Evolutionary conservation across 2,888 invertebrate species (phyloP).

Genomic region (Nycteola revayana): DNA sequence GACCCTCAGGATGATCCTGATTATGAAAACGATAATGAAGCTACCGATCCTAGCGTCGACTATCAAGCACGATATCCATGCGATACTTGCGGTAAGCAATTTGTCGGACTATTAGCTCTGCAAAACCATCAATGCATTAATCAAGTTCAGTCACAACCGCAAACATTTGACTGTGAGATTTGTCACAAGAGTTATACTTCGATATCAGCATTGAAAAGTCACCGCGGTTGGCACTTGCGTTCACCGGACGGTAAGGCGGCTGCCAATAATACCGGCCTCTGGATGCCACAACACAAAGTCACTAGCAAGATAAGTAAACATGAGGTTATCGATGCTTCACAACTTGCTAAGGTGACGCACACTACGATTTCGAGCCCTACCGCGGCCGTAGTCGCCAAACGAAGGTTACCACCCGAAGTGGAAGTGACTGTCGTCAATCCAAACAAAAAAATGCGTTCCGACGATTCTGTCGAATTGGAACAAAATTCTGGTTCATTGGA

Average conservation of each 20-base stretch:
- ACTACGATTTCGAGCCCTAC: slow-evolving; percentile 21
- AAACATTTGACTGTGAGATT: slow-evolving; percentile 83
- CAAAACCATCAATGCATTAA: slow-evolving; percentile 81
- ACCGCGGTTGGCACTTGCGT: slow-evolving; percentile 85
- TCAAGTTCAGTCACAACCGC: slow-evolving; percentile 53
- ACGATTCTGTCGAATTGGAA: slow-evolving; percentile 69
- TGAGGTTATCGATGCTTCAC: slow-evolving; percentile 64
- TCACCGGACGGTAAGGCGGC: slow-evolving; percentile 80
- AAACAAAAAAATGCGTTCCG: slow-evolving; percentile 72
- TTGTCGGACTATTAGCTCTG: slow-evolving; percentile 75
- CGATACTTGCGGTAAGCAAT: slow-evolving; percentile 79
- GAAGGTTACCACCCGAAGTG: slow-evolving; percentile 74
- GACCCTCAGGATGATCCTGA: slow-evolving; percentile 61
- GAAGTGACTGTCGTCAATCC: slow-evolving; percentile 78
- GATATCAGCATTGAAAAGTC: slow-evolving; percentile 84
- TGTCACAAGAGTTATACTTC: slow-evolving; percentile 86
- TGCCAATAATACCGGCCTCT: slow-evolving; percentile 74
- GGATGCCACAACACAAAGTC: slow-evolving; percentile 80
- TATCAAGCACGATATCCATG: slow-evolving; percentile 80
- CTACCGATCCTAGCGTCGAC: slow-evolving; percentile 62
- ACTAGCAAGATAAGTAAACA: slow-evolving; percentile 77
- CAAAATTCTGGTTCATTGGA: slow-evolving; percentile 68
- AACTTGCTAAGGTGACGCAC: slow-evolving; percentile 52
- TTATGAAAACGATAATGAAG: slow-evolving; percentile 64
- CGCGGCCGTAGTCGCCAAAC: slow-evolving; percentile 51